phyloP scores from a whole-genome alignment of 2,113 vertebrate species.

The Calyptomena viridis region DNA sequence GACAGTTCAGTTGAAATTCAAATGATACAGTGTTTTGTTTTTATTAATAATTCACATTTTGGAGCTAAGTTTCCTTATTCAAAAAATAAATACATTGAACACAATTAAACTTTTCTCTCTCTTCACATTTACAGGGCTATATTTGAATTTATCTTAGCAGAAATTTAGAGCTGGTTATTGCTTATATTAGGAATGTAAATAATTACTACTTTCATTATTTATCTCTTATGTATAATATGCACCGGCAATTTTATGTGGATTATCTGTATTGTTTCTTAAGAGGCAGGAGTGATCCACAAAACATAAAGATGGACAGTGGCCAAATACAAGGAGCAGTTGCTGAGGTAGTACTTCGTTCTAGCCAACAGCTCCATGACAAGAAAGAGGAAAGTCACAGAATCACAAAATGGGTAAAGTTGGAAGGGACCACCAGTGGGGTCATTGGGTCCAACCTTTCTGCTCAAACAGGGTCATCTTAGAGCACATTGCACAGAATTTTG shows the following conservation, averaged over 20 bases:
- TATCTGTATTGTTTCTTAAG: background rate
- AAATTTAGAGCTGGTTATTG: background rate
- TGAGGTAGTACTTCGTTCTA: background rate
- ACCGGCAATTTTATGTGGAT: background rate
- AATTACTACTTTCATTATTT: background rate
- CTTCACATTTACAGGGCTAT: background rate
- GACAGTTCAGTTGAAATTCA: background rate
- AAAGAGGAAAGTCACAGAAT: background rate
- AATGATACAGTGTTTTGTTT: background rate
- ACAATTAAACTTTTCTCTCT: background rate
- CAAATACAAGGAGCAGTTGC: background rate
- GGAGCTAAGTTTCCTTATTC: background rate
- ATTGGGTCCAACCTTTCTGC: background rate
- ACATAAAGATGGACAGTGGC: background rate
- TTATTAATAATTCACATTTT: background rate
- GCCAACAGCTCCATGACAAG: background rate
- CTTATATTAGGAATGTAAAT: background rate
- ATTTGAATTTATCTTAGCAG: background rate
- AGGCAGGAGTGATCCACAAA: background rate
- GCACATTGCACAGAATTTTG: background rate
- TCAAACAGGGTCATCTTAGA: background rate
- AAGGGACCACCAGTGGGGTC: background rate
- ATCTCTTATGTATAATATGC: background rate
- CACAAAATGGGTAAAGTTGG: background rate
- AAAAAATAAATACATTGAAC: background rate